These are phyloP conservation scores for Nipponacmea schrenckii DNA, from an alignment of 2,888 invertebrate species.

Conservation along the genomic window DNA sequence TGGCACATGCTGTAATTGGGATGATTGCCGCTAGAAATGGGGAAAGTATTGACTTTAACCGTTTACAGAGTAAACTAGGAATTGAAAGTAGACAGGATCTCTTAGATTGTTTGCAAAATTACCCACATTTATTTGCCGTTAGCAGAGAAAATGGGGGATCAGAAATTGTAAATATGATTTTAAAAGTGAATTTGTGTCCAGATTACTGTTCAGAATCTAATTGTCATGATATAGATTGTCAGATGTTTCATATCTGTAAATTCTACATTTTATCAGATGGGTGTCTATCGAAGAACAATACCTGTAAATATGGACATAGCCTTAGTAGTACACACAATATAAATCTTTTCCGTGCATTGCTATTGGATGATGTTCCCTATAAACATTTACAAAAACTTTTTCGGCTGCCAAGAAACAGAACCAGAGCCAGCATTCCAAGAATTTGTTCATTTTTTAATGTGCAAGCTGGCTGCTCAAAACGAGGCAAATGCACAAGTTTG, in stretches of 20 bases:
- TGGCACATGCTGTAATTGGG: too few relatives aligned
- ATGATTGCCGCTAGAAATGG: too few relatives aligned
- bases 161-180: neutral
- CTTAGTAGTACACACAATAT: conserved; percentile 11
- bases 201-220: neutral
- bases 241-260: conserved; percentile 17
- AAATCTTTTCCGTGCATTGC: neutral
- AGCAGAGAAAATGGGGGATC: too few relatives aligned
- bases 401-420: conserved; percentile 4
- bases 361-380: conserved; percentile 15
- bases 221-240: conserved; percentile 9
- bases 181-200: neutral
- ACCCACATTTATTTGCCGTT: too few relatives aligned
- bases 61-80: too few relatives aligned
- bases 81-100: too few relatives aligned
- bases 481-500: conserved; percentile 22
- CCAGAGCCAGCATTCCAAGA: conserved; percentile 11
- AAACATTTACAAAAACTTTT: conserved; percentile 9
- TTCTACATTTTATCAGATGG: conserved; percentile 17
- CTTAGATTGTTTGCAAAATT: too few relatives aligned
- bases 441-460: conserved; percentile 30
- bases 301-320: conserved; percentile 13
- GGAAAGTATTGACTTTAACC: too few relatives aligned
- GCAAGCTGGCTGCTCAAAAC: conserved; percentile 23
- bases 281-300: neutral